Evolutionary conservation across 2,888 invertebrate species (phyloP).

Genomic region (Orchesellides sinensis): DNA sequence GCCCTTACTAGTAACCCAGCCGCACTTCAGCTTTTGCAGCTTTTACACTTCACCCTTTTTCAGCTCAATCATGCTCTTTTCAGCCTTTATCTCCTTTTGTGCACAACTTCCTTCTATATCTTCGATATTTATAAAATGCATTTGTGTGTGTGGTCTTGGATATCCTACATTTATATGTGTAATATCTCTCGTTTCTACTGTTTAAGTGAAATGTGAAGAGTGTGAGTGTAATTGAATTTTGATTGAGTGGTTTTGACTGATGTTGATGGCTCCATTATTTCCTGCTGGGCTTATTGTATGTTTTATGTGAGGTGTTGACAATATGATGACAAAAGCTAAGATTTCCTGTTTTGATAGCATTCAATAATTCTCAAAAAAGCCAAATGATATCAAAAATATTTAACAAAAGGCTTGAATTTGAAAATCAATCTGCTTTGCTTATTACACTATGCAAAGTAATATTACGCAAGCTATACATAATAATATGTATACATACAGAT

Average conservation of each 20-base stretch:
- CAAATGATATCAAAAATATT: no score
- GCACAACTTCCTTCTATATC: not conserved
- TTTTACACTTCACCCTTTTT: not conserved
- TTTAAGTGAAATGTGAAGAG: slow-evolving; percentile 54
- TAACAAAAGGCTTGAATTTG: no score
- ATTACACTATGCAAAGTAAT: no score
- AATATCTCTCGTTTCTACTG: not conserved
- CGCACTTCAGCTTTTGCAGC: not conserved
- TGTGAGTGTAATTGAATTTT: slow-evolving; percentile 71
- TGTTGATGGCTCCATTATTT: slow-evolving; percentile 61
- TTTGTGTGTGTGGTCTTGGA: slow-evolving; percentile 54
- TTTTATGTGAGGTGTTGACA: slow-evolving; percentile 14
- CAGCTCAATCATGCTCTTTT: no score
- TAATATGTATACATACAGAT: no score
- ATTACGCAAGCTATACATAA: no score
- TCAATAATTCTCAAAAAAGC: slow-evolving; percentile 34
- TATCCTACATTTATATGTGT: slow-evolving; percentile 19
- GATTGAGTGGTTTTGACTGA: slow-evolving; percentile 72
- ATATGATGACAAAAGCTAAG: slow-evolving; percentile 32
- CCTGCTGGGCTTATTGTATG: not conserved
- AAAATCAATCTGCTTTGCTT: no score
- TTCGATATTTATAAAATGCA: not conserved
- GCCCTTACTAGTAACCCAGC: not conserved
- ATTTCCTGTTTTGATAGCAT: slow-evolving; percentile 34
- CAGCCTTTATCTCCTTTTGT: not conserved